Evolutionary conservation across 2,113 vertebrate species (phyloP), one percentile per base, ranked within the genome.

Genomic region (Bostrychus sinensis): DNA sequence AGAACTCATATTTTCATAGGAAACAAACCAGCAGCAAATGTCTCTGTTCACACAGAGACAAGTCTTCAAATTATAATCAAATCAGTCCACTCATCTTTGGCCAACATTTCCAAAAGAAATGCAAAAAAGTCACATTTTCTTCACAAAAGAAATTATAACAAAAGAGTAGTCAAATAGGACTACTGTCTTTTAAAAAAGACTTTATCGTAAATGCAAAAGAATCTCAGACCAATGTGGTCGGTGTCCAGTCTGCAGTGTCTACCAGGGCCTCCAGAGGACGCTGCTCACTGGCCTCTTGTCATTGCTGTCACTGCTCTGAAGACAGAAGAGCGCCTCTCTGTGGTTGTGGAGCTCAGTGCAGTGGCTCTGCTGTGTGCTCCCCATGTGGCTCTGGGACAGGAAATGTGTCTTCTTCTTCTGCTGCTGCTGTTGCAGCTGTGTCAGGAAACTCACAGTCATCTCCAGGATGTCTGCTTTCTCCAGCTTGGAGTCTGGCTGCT

Each of bases 391-490:
- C 20, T 48, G 20, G 45, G 45, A 48, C 45, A 48, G 22, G 22
- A 20, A 48, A 20, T 48, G 45, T 48, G 45, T 48, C 48, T 54
- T 46, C 63, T n/a, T n/a, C n/a, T n/a, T n/a, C n/a, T n/a, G n/a
- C n/a, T n/a, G n/a, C n/a, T 82, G 75, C 56, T 66, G 68, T 45
- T 80, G 77, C 12, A 34, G 79, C 81, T 14, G 48, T 51, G 48
- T 51, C 48, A n/a, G n/a, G n/a, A n/a, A n/a, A n/a, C n/a, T n/a
- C n/a, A n/a, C n/a, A n/a, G n/a, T n/a, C n/a, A n/a, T n/a, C n/a
- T n/a, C n/a, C n/a, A n/a, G n/a, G n/a, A n/a, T n/a, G n/a, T n/a
- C n/a, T n/a, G n/a, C n/a, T n/a, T n/a, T n/a, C n/a, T n/a, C n/a
- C n/a, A n/a, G n/a, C n/a, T n/a, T n/a, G n/a, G n/a, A n/a, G n/a